A percentile compares a stretch with the other conserved stretches of the same genome.
Evolutionary conservation across 1,140 invertebrate genomes (phyloP).

Genomic region (Gryon sp.): DNA sequence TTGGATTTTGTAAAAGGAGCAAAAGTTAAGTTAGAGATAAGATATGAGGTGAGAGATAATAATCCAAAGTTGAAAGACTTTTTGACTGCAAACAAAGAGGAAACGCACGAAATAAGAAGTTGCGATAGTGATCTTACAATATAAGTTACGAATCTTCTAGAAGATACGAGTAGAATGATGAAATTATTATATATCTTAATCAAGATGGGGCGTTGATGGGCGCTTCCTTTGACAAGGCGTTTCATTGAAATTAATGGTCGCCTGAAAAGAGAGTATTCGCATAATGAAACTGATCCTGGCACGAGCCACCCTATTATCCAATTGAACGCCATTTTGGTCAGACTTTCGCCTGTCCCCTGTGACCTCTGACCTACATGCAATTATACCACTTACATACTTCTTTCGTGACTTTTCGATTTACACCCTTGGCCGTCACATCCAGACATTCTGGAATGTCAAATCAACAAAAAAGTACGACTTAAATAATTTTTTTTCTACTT

Average conservation of each 20-base stretch:
- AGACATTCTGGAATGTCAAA: slow-evolving; percentile 26
- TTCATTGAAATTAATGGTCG: slow-evolving; percentile 57
- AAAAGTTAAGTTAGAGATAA: too few relatives aligned
- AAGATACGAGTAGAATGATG: neutral
- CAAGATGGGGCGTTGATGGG: slow-evolving; percentile 41
- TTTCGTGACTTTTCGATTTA: slow-evolving; percentile 54
- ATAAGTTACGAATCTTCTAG: neutral
- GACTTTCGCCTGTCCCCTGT: slow-evolving; percentile 45
- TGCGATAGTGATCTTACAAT: too few relatives aligned
- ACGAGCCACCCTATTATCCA: slow-evolving; percentile 60
- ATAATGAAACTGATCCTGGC: slow-evolving; percentile 56
- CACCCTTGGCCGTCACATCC: slow-evolving; percentile 20
- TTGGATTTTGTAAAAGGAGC: too few relatives aligned
- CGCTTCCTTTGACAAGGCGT: slow-evolving; percentile 56
- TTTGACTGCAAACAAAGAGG: too few relatives aligned
- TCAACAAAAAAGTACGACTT: too few relatives aligned
- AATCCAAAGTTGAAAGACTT: too few relatives aligned
- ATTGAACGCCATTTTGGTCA: slow-evolving; percentile 47
- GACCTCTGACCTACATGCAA: slow-evolving; percentile 48
- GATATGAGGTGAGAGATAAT: too few relatives aligned
- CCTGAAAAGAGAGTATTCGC: slow-evolving; percentile 18
- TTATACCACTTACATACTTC: slow-evolving; percentile 39
- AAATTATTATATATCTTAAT: slow-evolving; percentile 50
- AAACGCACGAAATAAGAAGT: too few relatives aligned
- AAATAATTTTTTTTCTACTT: too few relatives aligned